phyloP scores from a whole-genome alignment of 2,113 vertebrate genomes.

The Malaclemys terrapin region DNA sequence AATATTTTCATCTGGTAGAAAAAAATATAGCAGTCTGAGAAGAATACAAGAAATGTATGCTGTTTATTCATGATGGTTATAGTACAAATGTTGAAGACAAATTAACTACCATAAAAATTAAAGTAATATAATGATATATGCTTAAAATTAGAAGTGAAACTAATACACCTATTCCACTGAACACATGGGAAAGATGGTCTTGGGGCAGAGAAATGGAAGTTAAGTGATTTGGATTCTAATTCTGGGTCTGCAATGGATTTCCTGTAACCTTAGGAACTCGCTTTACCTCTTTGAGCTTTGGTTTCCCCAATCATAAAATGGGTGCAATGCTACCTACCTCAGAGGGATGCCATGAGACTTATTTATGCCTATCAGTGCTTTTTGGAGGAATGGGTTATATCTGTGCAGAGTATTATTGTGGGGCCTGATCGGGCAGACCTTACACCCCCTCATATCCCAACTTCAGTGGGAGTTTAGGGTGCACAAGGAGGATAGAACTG shows the following conservation, averaged over 20 bases:
- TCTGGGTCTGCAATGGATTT: neutral
- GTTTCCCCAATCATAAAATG: neutral
- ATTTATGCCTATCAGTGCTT: neutral
- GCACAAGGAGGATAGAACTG: neutral
- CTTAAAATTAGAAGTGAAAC: neutral
- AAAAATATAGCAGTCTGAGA: neutral
- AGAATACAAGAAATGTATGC: fast-evolving
- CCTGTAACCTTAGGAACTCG: neutral
- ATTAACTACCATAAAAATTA: neutral
- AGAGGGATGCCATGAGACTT: neutral
- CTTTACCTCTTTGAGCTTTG: neutral
- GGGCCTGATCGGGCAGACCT: neutral
- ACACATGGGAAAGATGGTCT: neutral
- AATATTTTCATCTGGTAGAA: neutral
- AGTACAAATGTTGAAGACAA: neutral
- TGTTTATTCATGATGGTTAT: neutral
- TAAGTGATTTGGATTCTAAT: neutral
- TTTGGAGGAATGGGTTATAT: neutral
- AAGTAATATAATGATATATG: neutral
- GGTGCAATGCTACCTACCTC: neutral
- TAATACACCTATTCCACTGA: neutral
- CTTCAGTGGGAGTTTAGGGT: neutral
- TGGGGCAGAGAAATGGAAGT: neutral
- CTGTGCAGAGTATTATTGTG: neutral
- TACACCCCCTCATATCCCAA: too few relatives aligned